Evolutionary conservation across 2,797 vertebrate species (phyloP).

Genomic region (Linurgus olivaceus): DNA sequence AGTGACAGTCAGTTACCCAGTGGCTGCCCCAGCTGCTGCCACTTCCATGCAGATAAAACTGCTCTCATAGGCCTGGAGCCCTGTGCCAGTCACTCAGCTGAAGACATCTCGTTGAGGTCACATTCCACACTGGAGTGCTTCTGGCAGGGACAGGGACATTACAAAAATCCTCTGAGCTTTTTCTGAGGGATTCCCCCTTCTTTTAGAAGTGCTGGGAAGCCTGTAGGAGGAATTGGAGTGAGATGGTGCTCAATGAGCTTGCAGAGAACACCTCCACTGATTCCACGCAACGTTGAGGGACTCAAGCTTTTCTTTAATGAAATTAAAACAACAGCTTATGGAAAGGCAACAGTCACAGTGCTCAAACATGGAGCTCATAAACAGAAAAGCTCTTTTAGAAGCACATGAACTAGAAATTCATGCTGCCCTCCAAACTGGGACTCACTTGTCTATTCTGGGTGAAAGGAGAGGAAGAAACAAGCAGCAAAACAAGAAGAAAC

Average conservation of each 20-base stretch:
- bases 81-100: neutral
- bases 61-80: neutral
- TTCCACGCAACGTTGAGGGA: rapidly evolving
- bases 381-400: neutral
- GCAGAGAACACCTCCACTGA: neutral
- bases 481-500: neutral
- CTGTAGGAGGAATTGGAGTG: neutral
- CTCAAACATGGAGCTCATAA: neutral
- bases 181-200: neutral
- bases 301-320: neutral
- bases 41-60: neutral
- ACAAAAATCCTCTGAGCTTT: neutral
- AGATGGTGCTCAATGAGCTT: neutral
- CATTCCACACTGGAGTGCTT: neutral
- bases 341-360: neutral
- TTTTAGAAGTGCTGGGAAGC: conserved; percentile 1
- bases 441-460: neutral
- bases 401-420: neutral
- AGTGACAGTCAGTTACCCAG: neutral
- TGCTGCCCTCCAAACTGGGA: neutral
- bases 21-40: neutral
- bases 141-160: neutral
- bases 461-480: neutral
- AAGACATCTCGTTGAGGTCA: neutral
- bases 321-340: neutral